Percentiles rank a stretch among this genome's conserved stretches.
phyloP scores from a whole-genome alignment of 2,113 vertebrate species.

The Gambusia affinis region DNA sequence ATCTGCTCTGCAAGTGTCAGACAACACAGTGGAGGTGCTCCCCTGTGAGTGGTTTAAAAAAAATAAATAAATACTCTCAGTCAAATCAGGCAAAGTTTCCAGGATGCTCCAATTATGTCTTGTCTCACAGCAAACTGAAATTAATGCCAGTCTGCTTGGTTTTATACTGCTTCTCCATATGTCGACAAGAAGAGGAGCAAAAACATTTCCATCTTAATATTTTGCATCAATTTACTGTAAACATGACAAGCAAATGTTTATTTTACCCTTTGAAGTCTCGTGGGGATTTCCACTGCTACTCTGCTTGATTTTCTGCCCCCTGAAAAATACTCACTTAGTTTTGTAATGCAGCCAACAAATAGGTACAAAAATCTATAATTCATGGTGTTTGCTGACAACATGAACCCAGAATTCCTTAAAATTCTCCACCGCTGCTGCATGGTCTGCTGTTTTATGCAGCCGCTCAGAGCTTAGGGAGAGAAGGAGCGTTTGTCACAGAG shows the following conservation, averaged over 20 bases:
- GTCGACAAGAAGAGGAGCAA: background rate
- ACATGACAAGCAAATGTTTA: background rate
- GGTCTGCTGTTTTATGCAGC: conserved; percentile 2
- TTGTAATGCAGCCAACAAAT: conserved; percentile 1
- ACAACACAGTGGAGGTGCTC: background rate
- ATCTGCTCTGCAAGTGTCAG: conserved; percentile 7
- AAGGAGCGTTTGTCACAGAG: conserved; percentile 13
- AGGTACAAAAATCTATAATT: conserved; percentile 15
- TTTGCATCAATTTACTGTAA: background rate
- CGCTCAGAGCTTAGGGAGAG: background rate
- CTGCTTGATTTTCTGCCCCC: background rate
- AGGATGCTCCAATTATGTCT: background rate
- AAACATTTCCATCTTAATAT: background rate
- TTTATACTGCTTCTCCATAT: background rate
- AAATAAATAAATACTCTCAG: background rate
- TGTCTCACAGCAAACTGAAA: background rate
- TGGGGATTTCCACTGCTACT: background rate
- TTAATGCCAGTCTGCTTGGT: background rate
- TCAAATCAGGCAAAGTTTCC: background rate
- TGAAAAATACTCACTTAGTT: conserved; percentile 19
- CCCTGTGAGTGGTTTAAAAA: background rate
- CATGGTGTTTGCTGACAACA: background rate
- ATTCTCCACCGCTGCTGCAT: background rate
- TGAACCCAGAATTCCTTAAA: conserved; percentile 5
- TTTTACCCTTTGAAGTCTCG: too few species aligned